Conservation (phyloP, 2,888 invertebrate species). For the Tribolium freemani region DNA sequence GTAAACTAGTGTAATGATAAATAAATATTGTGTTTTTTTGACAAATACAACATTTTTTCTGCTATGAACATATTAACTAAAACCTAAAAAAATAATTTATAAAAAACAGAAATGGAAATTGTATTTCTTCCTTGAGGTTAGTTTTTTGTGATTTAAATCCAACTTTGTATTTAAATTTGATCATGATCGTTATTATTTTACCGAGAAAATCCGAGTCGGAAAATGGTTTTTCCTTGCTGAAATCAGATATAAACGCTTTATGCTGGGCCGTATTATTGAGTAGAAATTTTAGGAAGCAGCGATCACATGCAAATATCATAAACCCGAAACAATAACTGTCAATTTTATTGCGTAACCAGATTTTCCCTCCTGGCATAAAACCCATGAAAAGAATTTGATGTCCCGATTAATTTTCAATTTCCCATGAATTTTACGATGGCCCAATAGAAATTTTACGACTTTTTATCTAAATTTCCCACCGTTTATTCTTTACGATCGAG, state of each 20-base stretch:
- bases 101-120: neutral
- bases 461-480: slow-evolving; percentile 20
- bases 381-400: slow-evolving; percentile 19
- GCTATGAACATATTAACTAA: too few species aligned
- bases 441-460: slow-evolving; percentile 19
- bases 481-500: slow-evolving; percentile 2
- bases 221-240: neutral
- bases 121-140: too few species aligned
- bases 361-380: slow-evolving; percentile 17
- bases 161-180: neutral
- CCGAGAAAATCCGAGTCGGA: too few species aligned
- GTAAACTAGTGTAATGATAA: too few species aligned
- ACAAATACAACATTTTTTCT: too few species aligned
- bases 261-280: neutral
- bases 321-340: slow-evolving; percentile 24
- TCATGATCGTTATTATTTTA: neutral
- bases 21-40: too few species aligned
- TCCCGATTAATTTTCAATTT: slow-evolving; percentile 32
- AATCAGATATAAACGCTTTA: neutral
- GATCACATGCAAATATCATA: slow-evolving; percentile 9
- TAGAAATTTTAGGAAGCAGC: neutral
- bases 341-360: slow-evolving; percentile 13
- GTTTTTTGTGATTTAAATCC: neutral
- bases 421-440: slow-evolving; percentile 28
- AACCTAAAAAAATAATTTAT: too few species aligned